Percentiles rank a stretch among this genome's conserved stretches.
These are phyloP conservation scores for Mustela nigripes DNA, from an alignment of 2,113 vertebrate genomes.

Conservation along the genomic window DNA sequence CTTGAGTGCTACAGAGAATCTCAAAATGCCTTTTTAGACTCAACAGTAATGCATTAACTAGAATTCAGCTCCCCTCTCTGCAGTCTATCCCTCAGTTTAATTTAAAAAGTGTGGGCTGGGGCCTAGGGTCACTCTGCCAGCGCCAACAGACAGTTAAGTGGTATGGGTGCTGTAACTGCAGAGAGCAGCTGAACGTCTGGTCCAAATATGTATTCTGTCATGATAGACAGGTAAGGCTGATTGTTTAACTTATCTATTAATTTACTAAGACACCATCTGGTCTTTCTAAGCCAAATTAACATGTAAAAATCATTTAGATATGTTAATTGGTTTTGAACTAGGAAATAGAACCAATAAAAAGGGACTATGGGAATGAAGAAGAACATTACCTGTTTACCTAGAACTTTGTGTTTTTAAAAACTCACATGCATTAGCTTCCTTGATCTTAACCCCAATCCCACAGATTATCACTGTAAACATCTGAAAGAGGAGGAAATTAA, in stretches of 20 bases:
- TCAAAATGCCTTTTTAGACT: conserved; percentile 56
- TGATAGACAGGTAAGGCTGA: conserved; percentile 37
- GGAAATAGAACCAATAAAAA: conserved; percentile 67
- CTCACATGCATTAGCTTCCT: background rate
- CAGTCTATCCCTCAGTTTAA: conserved; percentile 45
- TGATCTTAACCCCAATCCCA: background rate
- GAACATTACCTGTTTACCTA: background rate
- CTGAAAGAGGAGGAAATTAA: conserved; percentile 50
- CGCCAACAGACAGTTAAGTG: background rate
- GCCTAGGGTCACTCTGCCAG: background rate
- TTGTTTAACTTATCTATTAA: conserved; percentile 55
- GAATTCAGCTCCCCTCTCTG: background rate
- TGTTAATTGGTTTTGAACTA: conserved; percentile 68
- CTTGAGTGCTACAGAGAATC: conserved; percentile 33
- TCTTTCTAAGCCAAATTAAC: conserved; percentile 67
- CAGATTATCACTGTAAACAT: conserved; percentile 22
- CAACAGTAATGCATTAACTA: conserved; percentile 11
- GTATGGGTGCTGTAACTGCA: background rate
- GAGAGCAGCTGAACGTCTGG: background rate
- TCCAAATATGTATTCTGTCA: background rate
- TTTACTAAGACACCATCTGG: conserved; percentile 58
- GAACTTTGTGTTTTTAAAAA: conserved; percentile 56
- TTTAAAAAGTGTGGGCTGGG: conserved; percentile 35
- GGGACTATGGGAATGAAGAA: background rate
- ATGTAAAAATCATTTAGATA: conserved; percentile 58